phyloP scores from a whole-genome alignment of 2,113 vertebrate species.

The Tyto alba region DNA sequence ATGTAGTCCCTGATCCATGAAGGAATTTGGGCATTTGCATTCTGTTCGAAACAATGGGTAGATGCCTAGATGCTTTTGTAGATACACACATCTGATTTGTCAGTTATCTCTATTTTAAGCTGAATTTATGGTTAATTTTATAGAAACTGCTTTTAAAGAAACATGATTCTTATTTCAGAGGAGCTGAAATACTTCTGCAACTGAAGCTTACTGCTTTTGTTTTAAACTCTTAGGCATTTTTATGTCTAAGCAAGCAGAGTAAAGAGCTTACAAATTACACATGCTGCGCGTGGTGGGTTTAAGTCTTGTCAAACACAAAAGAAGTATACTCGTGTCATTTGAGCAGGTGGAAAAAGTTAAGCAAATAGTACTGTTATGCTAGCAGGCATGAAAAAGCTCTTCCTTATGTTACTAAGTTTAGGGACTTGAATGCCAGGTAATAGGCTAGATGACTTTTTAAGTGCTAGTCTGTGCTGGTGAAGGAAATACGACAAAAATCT shows the following conservation, averaged over 20 bases:
- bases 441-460: background rate
- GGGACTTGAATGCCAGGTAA: background rate
- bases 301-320: background rate
- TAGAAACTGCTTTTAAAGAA: background rate
- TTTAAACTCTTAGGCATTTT: background rate
- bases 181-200: background rate
- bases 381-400: background rate
- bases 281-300: background rate
- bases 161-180: background rate
- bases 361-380: background rate
- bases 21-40: background rate
- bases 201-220: background rate
- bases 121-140: background rate
- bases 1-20: background rate
- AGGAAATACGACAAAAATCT: background rate
- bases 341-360: background rate
- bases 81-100: background rate
- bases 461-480: background rate
- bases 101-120: background rate
- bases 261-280: background rate
- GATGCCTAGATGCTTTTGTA: background rate
- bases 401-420: background rate
- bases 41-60: background rate
- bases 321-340: background rate
- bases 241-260: background rate